Percentiles rank a stretch among this genome's conserved stretches.
phyloP scores from a whole-genome alignment of 2,888 invertebrate genomes.

The Cataglyphis livida region DNA sequence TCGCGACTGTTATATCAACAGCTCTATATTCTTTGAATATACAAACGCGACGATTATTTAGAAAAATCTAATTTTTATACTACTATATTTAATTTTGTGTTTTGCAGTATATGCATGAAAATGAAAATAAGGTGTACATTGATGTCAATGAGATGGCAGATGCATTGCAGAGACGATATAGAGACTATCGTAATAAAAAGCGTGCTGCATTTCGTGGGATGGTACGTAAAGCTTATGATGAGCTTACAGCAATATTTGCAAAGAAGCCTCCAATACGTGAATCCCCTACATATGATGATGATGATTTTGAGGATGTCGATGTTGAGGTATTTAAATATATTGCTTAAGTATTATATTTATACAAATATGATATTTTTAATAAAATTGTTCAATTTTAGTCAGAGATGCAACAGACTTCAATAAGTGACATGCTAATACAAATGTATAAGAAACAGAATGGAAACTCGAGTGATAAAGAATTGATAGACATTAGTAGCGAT shows the following conservation, averaged over 20 bases:
- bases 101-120: slow-evolving; percentile 91
- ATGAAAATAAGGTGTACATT: slow-evolving; percentile 92
- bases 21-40: background rate
- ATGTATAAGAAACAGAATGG: slow-evolving; percentile 86
- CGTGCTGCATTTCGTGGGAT: slow-evolving; percentile 91
- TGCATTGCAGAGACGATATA: slow-evolving; percentile 90
- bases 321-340: slow-evolving; percentile 77
- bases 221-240: slow-evolving; percentile 90
- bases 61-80: background rate
- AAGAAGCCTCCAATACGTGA: slow-evolving; percentile 85
- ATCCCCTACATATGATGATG: slow-evolving; percentile 85
- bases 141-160: slow-evolving; percentile 95
- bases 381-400: slow-evolving; percentile 69
- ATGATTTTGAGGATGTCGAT: slow-evolving; percentile 84
- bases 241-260: slow-evolving; percentile 86
- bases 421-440: slow-evolving; percentile 85
- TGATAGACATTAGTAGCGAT: slow-evolving; percentile 93
- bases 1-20: background rate
- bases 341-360: background rate
- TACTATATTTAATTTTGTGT: slow-evolving; percentile 23
- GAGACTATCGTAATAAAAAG: slow-evolving; percentile 94
- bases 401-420: slow-evolving; percentile 78
- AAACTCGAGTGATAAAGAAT: slow-evolving; percentile 89
- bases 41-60: background rate
- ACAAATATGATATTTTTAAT: slow-evolving; percentile 42